Evolutionary conservation across 2,797 vertebrate species (phyloP).

Genomic region (Crocidura indochinensis): DNA sequence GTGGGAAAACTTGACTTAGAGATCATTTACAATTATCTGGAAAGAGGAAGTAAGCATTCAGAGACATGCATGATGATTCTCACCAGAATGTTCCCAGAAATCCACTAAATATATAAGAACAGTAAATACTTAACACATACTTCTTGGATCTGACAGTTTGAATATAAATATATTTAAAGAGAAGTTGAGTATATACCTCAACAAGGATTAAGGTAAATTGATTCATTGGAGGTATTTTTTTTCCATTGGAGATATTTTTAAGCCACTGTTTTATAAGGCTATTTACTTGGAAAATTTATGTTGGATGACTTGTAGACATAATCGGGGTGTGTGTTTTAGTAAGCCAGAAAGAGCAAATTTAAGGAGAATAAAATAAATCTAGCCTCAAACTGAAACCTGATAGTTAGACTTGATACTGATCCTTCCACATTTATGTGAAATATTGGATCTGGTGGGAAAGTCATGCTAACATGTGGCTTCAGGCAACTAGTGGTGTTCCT

Average conservation of each 20-base stretch:
- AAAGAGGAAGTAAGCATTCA: conserved; percentile 67
- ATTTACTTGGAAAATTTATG: not conserved
- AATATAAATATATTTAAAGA: not conserved
- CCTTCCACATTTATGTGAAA: not conserved
- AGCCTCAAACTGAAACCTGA: not conserved
- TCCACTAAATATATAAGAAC: conserved; percentile 47
- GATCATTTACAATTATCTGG: conserved; percentile 60
- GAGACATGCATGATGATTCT: conserved; percentile 32
- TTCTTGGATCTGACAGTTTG: conserved; percentile 44
- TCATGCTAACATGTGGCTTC: not conserved
- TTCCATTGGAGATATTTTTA: too few relatives aligned
- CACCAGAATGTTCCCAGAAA: conserved; percentile 70
- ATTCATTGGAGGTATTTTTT: not conserved
- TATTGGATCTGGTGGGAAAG: not conserved
- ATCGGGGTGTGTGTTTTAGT: not conserved
- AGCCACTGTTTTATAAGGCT: not conserved
- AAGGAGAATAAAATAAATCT: not conserved
- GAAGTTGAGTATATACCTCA: not conserved
- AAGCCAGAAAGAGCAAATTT: not conserved
- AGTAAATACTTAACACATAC: not conserved
- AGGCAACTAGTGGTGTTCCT: not conserved
- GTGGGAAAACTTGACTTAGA: conserved; percentile 55
- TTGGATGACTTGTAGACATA: not conserved
- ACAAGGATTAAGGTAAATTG: not conserved
- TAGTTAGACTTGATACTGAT: not conserved